Evolutionary conservation across 2,113 vertebrate genomes (phyloP).

Genomic region (Tetrax tetrax): DNA sequence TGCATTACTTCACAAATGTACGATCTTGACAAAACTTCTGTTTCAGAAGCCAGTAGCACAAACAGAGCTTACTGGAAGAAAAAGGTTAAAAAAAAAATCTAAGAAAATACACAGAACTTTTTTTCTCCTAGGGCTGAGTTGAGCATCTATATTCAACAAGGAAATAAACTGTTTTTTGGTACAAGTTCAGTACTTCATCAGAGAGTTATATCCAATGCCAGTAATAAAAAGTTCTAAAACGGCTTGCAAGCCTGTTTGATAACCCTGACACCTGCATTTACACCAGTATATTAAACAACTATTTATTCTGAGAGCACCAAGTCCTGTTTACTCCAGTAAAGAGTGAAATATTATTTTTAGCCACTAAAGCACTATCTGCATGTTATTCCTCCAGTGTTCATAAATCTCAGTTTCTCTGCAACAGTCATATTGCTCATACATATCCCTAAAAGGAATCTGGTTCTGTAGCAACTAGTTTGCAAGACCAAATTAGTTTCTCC

Average conservation of each 20-base stretch:
- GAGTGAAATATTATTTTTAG: not conserved
- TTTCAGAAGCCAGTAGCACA: not conserved
- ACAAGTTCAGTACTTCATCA: not conserved
- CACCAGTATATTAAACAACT: not conserved
- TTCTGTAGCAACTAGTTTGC: not conserved
- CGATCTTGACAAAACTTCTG: conserved; percentile 16
- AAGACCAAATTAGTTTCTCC: conserved; percentile 28
- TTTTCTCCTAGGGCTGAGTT: not conserved
- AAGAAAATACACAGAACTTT: not conserved
- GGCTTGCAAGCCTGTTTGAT: not conserved
- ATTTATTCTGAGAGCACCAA: not conserved
- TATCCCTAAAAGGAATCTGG: not conserved
- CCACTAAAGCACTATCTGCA: not conserved
- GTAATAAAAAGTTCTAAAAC: not conserved
- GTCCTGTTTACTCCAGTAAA: not conserved
- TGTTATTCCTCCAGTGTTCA: not conserved
- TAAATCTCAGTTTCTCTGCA: not conserved
- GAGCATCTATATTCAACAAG: not conserved
- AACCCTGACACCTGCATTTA: not conserved
- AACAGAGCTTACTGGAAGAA: not conserved
- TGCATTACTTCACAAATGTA: not conserved
- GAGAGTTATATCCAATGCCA: not conserved
- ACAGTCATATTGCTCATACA: not conserved
- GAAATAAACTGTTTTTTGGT: not conserved
- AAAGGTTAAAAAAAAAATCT: not conserved